Evolutionary conservation across 2,113 vertebrate genomes (phyloP).

Genomic region (Sterrhoptilus dennistouni): DNA sequence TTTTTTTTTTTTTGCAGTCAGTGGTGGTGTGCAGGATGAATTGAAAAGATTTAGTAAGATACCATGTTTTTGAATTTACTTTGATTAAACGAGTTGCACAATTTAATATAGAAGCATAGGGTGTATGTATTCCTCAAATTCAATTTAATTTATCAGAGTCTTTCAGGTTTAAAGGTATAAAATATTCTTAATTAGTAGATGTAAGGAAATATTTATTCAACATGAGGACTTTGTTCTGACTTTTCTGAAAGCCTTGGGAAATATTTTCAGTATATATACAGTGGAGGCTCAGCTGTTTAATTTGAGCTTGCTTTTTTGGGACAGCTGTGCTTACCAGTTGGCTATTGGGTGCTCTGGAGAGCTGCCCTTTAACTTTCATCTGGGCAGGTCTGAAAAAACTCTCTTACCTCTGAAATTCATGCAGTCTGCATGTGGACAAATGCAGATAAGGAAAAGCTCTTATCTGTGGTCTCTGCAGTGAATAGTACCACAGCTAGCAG

Average conservation of each 20-base stretch:
- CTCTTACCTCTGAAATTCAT: neutral
- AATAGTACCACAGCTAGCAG: neutral
- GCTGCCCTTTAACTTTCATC: neutral
- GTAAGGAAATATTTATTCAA: neutral
- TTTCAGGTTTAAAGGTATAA: neutral
- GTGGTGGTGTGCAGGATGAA: neutral
- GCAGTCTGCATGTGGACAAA: neutral
- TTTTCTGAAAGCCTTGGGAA: neutral
- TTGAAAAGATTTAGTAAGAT: neutral
- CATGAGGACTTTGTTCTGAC: neutral
- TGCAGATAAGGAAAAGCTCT: neutral
- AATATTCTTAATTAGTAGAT: neutral
- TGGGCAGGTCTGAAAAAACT: neutral
- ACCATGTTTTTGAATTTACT: neutral
- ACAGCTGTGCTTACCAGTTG: neutral
- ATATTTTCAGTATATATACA: neutral
- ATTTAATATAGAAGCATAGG: neutral
- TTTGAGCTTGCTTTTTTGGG: neutral
- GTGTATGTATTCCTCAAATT: neutral
- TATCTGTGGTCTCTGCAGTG: neutral
- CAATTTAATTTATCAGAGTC: neutral
- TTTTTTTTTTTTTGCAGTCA: neutral
- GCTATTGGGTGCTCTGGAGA: neutral
- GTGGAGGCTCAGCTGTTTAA: neutral
- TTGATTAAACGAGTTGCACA: neutral